These are phyloP conservation scores for Capromys pilorides DNA, from an alignment of 2,797 vertebrate species.

Conservation along the genomic window DNA sequence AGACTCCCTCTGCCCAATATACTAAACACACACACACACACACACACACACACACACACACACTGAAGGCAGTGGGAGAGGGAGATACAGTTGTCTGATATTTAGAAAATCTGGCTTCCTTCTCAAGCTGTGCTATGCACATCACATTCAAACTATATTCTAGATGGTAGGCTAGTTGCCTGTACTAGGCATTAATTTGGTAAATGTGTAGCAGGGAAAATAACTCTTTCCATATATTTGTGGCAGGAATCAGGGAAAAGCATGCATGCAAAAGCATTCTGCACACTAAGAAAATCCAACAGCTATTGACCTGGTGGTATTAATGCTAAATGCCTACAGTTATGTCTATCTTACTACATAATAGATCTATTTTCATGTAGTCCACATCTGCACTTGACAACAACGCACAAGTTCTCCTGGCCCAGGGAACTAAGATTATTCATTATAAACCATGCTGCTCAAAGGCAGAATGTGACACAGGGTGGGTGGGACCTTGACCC, in stretches of 20 bases:
- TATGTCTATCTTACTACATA: background rate
- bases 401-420: background rate
- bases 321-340: background rate
- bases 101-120: background rate
- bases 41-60: rapidly evolving
- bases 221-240: background rate
- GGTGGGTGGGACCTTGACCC: background rate
- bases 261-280: background rate
- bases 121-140: background rate
- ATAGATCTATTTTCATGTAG: background rate
- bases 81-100: background rate
- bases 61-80: background rate
- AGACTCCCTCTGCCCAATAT: rapidly evolving
- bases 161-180: background rate
- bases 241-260: background rate
- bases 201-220: background rate
- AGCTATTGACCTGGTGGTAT: background rate
- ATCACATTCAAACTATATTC: background rate
- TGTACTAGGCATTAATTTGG: background rate
- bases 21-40: rapidly evolving
- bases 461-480: background rate
- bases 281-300: background rate
- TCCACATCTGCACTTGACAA: background rate
- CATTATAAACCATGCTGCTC: background rate
- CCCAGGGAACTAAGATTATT: background rate